Conservation (phyloP, 2,113 vertebrate genomes). For the Gymnogyps californianus region DNA sequence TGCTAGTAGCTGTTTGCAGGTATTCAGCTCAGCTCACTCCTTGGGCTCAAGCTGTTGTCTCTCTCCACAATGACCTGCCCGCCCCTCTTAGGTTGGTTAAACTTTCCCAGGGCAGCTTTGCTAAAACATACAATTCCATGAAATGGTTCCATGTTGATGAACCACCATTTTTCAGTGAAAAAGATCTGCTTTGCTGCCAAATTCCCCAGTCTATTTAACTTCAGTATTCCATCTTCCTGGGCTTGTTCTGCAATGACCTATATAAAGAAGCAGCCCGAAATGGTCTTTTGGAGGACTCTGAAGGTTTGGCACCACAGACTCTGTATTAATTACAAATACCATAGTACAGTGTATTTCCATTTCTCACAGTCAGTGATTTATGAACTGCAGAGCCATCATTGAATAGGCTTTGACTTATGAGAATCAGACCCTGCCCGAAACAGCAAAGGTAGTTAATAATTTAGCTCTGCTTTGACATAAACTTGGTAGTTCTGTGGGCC, state of each 20-base stretch:
- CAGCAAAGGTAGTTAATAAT: neutral
- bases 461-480: neutral
- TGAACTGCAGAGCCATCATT: neutral
- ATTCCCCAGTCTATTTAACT: neutral
- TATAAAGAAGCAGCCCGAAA: neutral
- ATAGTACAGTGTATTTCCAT: neutral
- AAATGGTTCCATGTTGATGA: neutral
- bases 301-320: neutral
- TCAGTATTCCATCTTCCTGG: neutral
- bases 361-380: slow-evolving; percentile 1
- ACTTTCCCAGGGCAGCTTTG: neutral
- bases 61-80: neutral
- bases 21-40: neutral
- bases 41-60: neutral
- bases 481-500: neutral
- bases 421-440: neutral
- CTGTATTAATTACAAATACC: neutral
- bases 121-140: neutral
- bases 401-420: neutral
- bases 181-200: neutral
- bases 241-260: neutral
- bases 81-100: neutral
- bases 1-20: neutral
- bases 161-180: neutral
- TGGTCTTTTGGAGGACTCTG: neutral